These are phyloP conservation scores for Gasterosteus nipponicus DNA, from an alignment of 2,113 vertebrate genomes.

Conservation along the genomic window DNA sequence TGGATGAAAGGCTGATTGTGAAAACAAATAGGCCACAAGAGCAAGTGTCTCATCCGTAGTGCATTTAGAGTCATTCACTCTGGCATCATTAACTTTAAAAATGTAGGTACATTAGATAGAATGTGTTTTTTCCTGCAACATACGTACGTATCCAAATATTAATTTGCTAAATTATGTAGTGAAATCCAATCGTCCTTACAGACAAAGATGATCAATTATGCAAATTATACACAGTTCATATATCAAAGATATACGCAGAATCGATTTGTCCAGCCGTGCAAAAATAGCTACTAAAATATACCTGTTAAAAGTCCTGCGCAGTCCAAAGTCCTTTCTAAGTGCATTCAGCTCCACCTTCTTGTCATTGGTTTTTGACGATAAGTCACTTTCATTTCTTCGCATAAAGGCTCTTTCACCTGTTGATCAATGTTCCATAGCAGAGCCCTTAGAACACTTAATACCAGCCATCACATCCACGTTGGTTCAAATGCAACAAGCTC, in stretches of 20 bases:
- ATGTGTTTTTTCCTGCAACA: constrained; percentile 19
- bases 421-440: constrained; percentile 56
- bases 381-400: constrained; percentile 34
- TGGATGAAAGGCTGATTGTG: constrained; percentile 10
- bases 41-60: constrained; percentile 5
- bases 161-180: constrained; percentile 11
- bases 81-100: constrained; percentile 12
- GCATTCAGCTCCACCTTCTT: constrained; percentile 52
- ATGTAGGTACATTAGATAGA: not conserved
- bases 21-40: constrained; percentile 31
- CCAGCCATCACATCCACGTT: constrained; percentile 49
- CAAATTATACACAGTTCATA: constrained; percentile 4
- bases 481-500: constrained; percentile 26
- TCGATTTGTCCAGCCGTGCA: not conserved
- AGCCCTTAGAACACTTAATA: constrained; percentile 31
- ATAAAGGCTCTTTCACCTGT: constrained; percentile 33
- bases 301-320: constrained; percentile 7
- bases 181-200: constrained; percentile 1
- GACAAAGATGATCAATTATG: constrained; percentile 5
- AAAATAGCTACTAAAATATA: constrained; percentile 33
- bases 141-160: constrained; percentile 39
- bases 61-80: constrained; percentile 21
- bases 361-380: constrained; percentile 18
- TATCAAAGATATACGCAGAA: constrained; percentile 24
- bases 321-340: constrained; percentile 47